phyloP scores from a whole-genome alignment of 1,140 invertebrate species.

The Pachypsylla venusta region DNA sequence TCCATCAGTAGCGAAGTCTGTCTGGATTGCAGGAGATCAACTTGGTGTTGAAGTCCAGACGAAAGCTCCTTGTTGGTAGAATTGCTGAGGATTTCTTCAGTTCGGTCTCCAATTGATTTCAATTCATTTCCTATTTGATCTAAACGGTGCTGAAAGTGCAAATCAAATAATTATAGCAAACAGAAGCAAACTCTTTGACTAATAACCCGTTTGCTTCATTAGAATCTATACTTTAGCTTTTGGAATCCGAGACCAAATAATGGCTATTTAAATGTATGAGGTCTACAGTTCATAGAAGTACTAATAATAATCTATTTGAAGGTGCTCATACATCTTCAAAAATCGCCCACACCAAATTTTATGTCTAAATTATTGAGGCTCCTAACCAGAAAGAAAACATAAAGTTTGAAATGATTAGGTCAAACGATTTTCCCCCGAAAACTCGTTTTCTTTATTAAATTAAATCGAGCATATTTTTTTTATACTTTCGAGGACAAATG shows the following conservation, averaged over 20 bases:
- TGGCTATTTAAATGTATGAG: neutral
- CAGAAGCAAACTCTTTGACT: neutral
- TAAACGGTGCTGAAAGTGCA: slow-evolving; percentile 35
- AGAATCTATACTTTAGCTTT: neutral
- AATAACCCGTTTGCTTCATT: neutral
- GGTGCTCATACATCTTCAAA: too few species aligned
- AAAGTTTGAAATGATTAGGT: too few species aligned
- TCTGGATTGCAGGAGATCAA: slow-evolving; percentile 34
- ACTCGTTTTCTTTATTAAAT: too few species aligned
- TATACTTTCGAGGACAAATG: too few species aligned
- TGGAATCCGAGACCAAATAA: neutral
- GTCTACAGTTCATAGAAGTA: too few species aligned
- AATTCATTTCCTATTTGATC: slow-evolving; percentile 36
- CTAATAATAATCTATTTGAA: neutral
- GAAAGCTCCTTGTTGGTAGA: slow-evolving; percentile 26
- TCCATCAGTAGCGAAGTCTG: slow-evolving; percentile 37
- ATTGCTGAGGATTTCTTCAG: slow-evolving; percentile 33
- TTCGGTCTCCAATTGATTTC: slow-evolving; percentile 31
- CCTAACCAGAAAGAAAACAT: too few species aligned
- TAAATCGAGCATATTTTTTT: too few species aligned
- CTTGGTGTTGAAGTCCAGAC: slow-evolving; percentile 31
- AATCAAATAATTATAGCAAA: neutral
- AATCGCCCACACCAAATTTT: too few species aligned
- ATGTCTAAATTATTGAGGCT: too few species aligned
- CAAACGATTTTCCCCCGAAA: too few species aligned